These are phyloP conservation scores for Tortricodes alternella DNA, from an alignment of 2,888 invertebrate species.

Conservation along the genomic window DNA sequence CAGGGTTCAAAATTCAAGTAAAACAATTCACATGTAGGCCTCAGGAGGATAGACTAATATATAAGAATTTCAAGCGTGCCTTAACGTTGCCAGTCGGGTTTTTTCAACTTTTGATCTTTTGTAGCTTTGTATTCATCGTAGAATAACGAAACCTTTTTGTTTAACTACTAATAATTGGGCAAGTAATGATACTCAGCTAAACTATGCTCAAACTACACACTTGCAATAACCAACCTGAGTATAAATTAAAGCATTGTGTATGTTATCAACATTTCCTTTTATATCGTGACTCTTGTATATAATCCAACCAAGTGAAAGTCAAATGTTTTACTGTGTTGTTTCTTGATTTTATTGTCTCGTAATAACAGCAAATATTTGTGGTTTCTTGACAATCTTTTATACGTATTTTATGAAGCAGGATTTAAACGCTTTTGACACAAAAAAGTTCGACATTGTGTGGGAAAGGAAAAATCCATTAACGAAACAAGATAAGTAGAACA, in stretches of 20 bases:
- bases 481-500: neutral
- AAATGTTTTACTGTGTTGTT: conserved; percentile 22
- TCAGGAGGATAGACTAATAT: no score
- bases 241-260: neutral
- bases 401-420: conserved; percentile 19
- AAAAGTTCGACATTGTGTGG: conserved; percentile 14
- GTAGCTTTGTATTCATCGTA: no score
- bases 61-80: no score
- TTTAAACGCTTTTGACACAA: conserved; percentile 1
- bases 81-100: no score
- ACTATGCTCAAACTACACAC: no score
- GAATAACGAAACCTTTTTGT: no score
- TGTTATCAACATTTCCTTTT: neutral
- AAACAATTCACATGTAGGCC: no score
- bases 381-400: conserved; percentile 19
- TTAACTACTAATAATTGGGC: no score
- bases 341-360: conserved; percentile 28
- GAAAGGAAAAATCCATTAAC: neutral
- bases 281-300: conserved; percentile 7
- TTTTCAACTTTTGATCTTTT: no score
- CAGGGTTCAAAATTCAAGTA: no score
- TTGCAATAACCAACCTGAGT: no score
- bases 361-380: conserved; percentile 25
- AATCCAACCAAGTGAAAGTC: conserved; percentile 24
- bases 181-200: no score